Conservation (phyloP, 2,888 invertebrate species). For the Cryptocheilus praepositus region DNA sequence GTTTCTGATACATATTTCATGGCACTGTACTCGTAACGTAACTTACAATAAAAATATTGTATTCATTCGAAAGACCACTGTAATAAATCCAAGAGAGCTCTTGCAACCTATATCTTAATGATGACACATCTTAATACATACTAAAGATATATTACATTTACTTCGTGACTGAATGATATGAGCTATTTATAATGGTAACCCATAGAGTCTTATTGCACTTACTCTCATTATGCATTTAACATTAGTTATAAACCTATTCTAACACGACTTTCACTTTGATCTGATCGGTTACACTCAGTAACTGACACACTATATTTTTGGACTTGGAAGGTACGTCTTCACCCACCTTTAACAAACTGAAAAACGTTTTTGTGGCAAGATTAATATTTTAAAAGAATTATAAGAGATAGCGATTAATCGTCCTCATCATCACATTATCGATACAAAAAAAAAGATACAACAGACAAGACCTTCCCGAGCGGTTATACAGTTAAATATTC, state of each 20-base stretch:
- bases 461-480: slow-evolving; percentile 28
- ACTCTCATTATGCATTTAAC: slow-evolving; percentile 54
- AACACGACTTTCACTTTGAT: slow-evolving; percentile 46
- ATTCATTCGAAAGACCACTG: slow-evolving; percentile 43
- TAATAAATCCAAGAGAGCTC: slow-evolving; percentile 44
- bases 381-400: too few species aligned
- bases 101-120: slow-evolving; percentile 36
- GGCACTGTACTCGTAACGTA: slow-evolving; percentile 47
- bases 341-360: too few species aligned
- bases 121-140: slow-evolving; percentile 33
- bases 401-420: too few species aligned
- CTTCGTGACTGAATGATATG: slow-evolving; percentile 64
- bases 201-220: slow-evolving; percentile 69
- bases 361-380: too few species aligned
- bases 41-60: slow-evolving; percentile 36
- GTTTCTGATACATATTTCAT: slow-evolving; percentile 27
- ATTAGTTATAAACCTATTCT: slow-evolving; percentile 44
- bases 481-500: slow-evolving; percentile 39
- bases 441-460: background rate
- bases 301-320: slow-evolving; percentile 10
- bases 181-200: slow-evolving; percentile 69
- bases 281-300: slow-evolving; percentile 18
- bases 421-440: too few species aligned
- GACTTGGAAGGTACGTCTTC: too few species aligned
- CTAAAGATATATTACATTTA: slow-evolving; percentile 56